Evolutionary conservation across 2,888 invertebrate species (phyloP).

Genomic region (Caenorhabditis sp.): DNA sequence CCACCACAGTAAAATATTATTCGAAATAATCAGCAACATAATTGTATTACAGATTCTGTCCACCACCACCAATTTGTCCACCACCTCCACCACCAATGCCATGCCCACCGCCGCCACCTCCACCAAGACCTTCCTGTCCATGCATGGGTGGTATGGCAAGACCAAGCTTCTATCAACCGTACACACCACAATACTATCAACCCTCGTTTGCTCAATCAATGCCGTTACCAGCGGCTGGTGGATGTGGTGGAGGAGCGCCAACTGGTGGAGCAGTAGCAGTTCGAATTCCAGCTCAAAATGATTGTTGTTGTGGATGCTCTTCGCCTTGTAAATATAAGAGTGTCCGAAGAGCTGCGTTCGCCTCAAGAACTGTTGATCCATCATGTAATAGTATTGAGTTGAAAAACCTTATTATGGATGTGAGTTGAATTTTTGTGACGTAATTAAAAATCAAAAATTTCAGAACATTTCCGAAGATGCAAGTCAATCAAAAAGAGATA

Average conservation of each 20-base stretch:
- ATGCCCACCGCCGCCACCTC: slow-evolving; percentile 46
- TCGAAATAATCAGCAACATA: no score
- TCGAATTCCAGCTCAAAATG: slow-evolving; percentile 57
- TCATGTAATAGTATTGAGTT: slow-evolving; percentile 62
- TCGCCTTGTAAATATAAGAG: slow-evolving; percentile 55
- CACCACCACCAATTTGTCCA: slow-evolving; percentile 56
- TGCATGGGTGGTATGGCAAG: slow-evolving; percentile 24
- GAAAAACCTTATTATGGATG: slow-evolving; percentile 40
- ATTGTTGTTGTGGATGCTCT: slow-evolving; percentile 68
- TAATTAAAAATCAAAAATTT: no score
- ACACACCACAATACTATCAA: slow-evolving; percentile 34
- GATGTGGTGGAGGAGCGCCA: slow-evolving; percentile 29
- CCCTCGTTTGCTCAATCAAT: slow-evolving; percentile 23
- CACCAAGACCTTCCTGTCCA: slow-evolving; percentile 44
- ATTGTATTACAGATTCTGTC: slow-evolving; percentile 55
- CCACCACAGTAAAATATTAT: slow-evolving; percentile 57
- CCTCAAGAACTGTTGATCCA: slow-evolving; percentile 51
- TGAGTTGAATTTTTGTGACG: background rate
- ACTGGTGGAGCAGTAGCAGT: slow-evolving; percentile 14
- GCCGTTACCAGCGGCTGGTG: slow-evolving; percentile 24
- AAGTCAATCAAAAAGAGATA: slow-evolving; percentile 63
- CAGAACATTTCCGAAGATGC: slow-evolving; percentile 53
- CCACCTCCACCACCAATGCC: slow-evolving; percentile 57
- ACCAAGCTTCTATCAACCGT: slow-evolving; percentile 27
- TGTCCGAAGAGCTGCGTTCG: slow-evolving; percentile 47